Percentiles rank a stretch among this genome's conserved stretches.
phyloP scores from a whole-genome alignment of 2,113 vertebrate genomes.

The human region GRCh38 chrX:7953501-7954000 shows the following conservation, averaged over 20 bases:
- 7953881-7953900: not conserved
- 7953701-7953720: accelerated
- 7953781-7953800: not conserved
- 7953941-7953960: not conserved
- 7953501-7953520: accelerated
- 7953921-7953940: not conserved
- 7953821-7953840: not conserved
- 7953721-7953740: not conserved
- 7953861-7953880: not conserved
- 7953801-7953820: not conserved
- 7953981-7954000: no score
- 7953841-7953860: not conserved
- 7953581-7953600: not conserved
- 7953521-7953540: accelerated
- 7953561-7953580: no score
- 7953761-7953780: not conserved
- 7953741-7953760: not conserved
- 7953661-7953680: not conserved
- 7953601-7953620: not conserved
- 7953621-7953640: not conserved
- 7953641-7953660: not conserved
- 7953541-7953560: not conserved
- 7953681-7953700: not conserved
- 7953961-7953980: accelerated
- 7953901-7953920: not conserved